phyloP scores from a whole-genome alignment of 2,797 vertebrate species.

The Ptychobarbus kaznakovi region DNA sequence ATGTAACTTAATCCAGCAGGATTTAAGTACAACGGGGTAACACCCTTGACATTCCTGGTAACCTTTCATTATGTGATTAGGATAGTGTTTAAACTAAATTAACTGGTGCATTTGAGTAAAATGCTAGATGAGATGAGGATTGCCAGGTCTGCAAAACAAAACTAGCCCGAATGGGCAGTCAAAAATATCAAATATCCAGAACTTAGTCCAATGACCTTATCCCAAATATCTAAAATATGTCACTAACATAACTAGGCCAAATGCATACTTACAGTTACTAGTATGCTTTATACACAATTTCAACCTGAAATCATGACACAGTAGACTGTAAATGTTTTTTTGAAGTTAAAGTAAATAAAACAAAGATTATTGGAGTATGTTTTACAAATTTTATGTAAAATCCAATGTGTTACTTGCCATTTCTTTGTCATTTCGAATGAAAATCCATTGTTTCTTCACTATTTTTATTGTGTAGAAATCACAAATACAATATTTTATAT shows the following conservation, averaged over 20 bases:
- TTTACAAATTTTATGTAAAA: background rate
- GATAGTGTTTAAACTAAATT: background rate
- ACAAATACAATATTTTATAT: background rate
- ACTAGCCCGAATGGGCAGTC: background rate
- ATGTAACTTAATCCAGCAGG: slow-evolving; percentile 50
- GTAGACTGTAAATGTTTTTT: background rate
- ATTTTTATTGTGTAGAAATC: background rate
- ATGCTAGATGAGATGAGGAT: background rate
- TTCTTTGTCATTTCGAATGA: background rate
- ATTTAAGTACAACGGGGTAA: slow-evolving; percentile 31
- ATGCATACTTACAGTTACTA: background rate
- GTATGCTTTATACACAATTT: background rate
- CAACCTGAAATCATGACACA: background rate
- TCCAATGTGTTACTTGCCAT: background rate
- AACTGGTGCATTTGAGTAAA: background rate
- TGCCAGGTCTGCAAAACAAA: background rate
- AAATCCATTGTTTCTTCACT: background rate
- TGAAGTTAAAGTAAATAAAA: background rate
- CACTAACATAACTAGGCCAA: background rate
- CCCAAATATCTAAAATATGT: background rate
- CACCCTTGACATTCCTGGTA: background rate
- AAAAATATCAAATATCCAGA: background rate
- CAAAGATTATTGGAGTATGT: background rate
- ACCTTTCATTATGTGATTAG: slow-evolving; percentile 25
- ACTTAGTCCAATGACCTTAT: background rate